phyloP scores from a whole-genome alignment of 2,797 vertebrate genomes.

The Propithecus deckenii region DNA sequence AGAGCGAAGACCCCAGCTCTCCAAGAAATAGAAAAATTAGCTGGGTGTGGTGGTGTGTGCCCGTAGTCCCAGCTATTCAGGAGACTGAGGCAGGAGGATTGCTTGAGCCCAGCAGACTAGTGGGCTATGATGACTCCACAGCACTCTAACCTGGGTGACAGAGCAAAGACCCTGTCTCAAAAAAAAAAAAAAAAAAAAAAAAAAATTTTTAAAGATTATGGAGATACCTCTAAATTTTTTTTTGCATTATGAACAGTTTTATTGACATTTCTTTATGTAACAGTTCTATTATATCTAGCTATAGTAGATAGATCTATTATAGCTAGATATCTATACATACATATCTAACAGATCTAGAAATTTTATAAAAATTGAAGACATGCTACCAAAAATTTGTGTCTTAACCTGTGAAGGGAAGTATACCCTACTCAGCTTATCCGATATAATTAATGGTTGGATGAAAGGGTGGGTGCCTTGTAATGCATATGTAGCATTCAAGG shows the following conservation, averaged over 20 bases:
- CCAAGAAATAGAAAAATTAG: too few species aligned
- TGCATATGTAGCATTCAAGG: fast-evolving
- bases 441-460: fast-evolving
- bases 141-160: neutral
- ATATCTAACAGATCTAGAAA: neutral
- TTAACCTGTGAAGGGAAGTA: neutral
- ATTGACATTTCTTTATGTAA: neutral
- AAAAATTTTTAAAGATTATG: neutral
- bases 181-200: neutral
- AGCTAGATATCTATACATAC: neutral
- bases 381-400: neutral
- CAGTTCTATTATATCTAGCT: neutral
- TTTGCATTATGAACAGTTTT: neutral
- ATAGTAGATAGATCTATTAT: neutral
- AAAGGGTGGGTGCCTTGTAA: neutral
- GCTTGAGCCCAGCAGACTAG: too few species aligned
- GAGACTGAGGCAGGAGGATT: too few species aligned
- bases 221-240: neutral
- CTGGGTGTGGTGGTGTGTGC: too few species aligned
- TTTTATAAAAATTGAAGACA: neutral
- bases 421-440: neutral
- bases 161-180: neutral
- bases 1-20: too few species aligned
- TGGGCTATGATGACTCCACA: neutral
- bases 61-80: too few species aligned